Conservation (phyloP, 1,140 invertebrate genomes). For the Papilio polyxenes region DNA sequence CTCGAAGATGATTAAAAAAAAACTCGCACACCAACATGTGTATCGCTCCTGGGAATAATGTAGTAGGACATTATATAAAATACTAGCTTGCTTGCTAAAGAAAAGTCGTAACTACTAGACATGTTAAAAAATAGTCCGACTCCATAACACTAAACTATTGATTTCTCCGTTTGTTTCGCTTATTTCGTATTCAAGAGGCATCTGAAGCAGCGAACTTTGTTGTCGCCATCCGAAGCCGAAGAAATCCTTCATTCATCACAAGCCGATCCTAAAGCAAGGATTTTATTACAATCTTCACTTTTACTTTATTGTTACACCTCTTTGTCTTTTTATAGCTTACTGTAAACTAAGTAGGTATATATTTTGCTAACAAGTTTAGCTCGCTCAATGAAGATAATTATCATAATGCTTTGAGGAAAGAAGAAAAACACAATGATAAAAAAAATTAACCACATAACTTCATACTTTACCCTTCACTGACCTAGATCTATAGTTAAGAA, state of each 20-base stretch:
- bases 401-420: neutral
- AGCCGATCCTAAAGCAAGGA: slow-evolving; percentile 26
- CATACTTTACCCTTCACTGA: neutral
- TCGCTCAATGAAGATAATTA: neutral
- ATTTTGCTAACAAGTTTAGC: neutral
- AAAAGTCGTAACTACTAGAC: neutral
- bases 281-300: slow-evolving; percentile 28
- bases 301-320: slow-evolving; percentile 8
- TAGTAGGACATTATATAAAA: neutral
- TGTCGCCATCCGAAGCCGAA: slow-evolving; percentile 33
- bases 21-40: neutral
- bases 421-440: too few relatives aligned
- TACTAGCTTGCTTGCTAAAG: neutral
- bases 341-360: neutral
- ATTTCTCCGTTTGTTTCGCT: slow-evolving; percentile 30
- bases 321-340: neutral
- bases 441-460: neutral
- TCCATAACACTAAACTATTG: slow-evolving; percentile 23
- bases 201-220: slow-evolving; percentile 12
- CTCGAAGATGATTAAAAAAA: too few relatives aligned
- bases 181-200: slow-evolving; percentile 31
- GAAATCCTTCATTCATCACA: slow-evolving; percentile 37
- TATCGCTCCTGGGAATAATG: neutral
- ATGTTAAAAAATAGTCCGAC: slow-evolving; percentile 5
- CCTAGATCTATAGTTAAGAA: neutral